These are phyloP conservation scores for Lepidocyrtoides sp. DNA, from an alignment of 2,888 invertebrate species.

Conservation along the genomic window DNA sequence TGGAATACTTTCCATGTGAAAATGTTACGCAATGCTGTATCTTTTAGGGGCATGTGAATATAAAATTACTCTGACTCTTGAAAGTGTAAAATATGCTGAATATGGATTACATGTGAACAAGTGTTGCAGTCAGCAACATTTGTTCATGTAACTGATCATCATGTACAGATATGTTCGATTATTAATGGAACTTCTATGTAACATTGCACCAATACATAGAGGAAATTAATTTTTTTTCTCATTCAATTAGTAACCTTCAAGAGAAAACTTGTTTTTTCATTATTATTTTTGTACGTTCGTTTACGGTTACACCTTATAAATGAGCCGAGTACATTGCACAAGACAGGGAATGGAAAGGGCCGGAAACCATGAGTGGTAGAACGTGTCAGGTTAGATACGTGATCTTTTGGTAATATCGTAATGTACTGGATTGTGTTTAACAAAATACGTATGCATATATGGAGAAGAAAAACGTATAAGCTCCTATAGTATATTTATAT, in stretches of 20 bases:
- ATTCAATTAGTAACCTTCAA: constrained; percentile 13
- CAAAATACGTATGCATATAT: not conserved
- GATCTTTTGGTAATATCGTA: not conserved
- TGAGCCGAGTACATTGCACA: not conserved
- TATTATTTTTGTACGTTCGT: not conserved
- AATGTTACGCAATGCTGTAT: not conserved
- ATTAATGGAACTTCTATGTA: too few species aligned
- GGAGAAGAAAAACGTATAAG: not conserved
- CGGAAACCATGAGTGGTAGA: constrained; percentile 12
- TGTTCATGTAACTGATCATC: too few species aligned
- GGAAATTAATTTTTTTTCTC: not conserved
- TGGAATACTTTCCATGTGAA: not conserved
- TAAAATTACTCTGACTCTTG: too few species aligned
- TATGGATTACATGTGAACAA: too few species aligned
- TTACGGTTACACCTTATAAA: not conserved
- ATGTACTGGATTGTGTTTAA: not conserved
- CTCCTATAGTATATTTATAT: not conserved
- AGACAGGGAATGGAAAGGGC: not conserved
- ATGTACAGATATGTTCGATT: not conserved
- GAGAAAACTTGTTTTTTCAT: not conserved
- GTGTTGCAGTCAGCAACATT: too few species aligned
- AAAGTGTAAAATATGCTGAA: too few species aligned
- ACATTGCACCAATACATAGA: not conserved
- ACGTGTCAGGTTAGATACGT: constrained; percentile 29
- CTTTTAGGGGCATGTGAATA: not conserved